Conservation (phyloP, 53 echinoderm and acorn worm species). For the Stichopus horrens region DNA sequence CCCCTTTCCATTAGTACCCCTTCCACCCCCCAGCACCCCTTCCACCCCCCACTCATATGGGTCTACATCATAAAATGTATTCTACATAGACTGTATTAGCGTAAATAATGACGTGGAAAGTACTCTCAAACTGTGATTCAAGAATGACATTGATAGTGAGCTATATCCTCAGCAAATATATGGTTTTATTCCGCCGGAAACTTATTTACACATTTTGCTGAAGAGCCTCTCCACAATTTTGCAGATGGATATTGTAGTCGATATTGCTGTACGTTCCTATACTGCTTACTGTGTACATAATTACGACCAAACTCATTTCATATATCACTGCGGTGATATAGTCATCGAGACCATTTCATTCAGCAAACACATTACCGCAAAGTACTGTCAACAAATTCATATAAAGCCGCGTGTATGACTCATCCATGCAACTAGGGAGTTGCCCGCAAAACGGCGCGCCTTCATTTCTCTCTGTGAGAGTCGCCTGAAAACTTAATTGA, state of each 20-base stretch:
- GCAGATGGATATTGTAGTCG: background rate
- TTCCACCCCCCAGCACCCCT: no score
- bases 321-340: background rate
- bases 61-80: no score
- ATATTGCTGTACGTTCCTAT: background rate
- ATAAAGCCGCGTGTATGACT: background rate
- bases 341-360: background rate
- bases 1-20: no score
- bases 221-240: background rate
- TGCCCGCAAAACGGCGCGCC: constrained; percentile 8
- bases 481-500: background rate
- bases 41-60: no score
- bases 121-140: no score
- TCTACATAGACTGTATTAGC: no score
- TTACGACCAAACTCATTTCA: background rate
- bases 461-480: background rate
- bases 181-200: no score
- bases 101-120: no score
- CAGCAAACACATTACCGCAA: constrained; percentile 2
- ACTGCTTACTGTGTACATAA: background rate
- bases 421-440: background rate
- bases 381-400: background rate
- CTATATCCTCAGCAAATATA: no score
- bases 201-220: background rate
- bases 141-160: no score